These are phyloP conservation scores for Phenganax marumi DNA, from an alignment of 92 coral and sea anemone genomes.

Conservation along the genomic window DNA sequence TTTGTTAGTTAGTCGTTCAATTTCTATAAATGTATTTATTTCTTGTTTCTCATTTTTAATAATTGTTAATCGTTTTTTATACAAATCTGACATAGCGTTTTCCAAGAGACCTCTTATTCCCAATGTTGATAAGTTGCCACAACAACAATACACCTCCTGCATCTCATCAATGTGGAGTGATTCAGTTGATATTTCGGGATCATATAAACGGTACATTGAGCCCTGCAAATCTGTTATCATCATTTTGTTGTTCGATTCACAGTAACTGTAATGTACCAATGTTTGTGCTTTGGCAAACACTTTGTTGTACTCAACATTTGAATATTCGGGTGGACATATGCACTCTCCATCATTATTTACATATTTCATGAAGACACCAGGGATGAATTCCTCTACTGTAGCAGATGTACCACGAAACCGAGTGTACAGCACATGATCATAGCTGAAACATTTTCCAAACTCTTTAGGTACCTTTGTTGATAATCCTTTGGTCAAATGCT, in stretches of 20 bases:
- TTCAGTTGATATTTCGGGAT: conserved; percentile 52
- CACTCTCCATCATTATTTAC: too few relatives aligned
- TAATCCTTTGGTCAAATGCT: conserved; percentile 26
- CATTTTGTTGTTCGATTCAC: conserved; percentile 20
- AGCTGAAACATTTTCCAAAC: conserved; percentile 39
- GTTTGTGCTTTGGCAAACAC: conserved; percentile 29
- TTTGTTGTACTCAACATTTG: conserved; percentile 29
- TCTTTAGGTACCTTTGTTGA: conserved; percentile 27
- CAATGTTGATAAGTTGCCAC: conserved; percentile 42
- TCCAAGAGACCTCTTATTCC: conserved; percentile 26
- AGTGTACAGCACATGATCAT: conserved; percentile 22
- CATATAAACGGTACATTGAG: conserved; percentile 38
- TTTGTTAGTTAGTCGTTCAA: too few relatives aligned
- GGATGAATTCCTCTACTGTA: conserved; percentile 42
- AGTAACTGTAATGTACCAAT: conserved; percentile 44
- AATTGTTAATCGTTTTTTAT: too few relatives aligned
- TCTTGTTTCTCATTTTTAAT: too few relatives aligned
- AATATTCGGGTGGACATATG: conserved; percentile 18
- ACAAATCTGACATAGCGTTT: too few relatives aligned
- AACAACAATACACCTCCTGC: conserved; percentile 39
- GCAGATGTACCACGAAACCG: conserved; percentile 9
- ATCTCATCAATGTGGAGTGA: not conserved
- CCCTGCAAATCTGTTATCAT: conserved; percentile 57
- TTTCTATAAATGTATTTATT: too few relatives aligned
- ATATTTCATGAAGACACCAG: conserved; percentile 36